phyloP scores from a whole-genome alignment of 2,797 vertebrate genomes.

The Dallia pectoralis region DNA sequence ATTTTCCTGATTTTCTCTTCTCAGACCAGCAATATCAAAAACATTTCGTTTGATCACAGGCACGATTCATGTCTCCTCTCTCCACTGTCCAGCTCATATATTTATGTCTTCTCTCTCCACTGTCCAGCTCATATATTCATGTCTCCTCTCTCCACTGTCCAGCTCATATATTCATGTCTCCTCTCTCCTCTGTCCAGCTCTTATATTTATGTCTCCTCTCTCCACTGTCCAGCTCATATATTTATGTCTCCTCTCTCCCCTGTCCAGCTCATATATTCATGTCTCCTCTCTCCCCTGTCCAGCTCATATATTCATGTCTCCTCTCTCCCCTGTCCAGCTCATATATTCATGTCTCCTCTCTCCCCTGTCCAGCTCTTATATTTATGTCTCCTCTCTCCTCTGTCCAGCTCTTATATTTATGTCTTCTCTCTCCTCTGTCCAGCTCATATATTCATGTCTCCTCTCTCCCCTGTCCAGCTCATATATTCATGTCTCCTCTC shows the following conservation, averaged over 20 bases:
- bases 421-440: too few species aligned
- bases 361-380: conserved; percentile 13
- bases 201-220: conserved; percentile 15
- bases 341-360: conserved; percentile 13
- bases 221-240: conserved; percentile 13
- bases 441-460: too few species aligned
- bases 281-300: too few species aligned
- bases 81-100: conserved; percentile 12
- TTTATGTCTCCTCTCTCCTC: neutral
- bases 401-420: neutral
- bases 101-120: too few species aligned
- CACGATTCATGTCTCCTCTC: conserved; percentile 9
- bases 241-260: neutral
- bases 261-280: neutral
- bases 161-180: neutral
- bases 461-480: neutral
- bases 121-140: conserved; percentile 3
- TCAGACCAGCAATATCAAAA: conserved; percentile 8
- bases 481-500: conserved; percentile 11
- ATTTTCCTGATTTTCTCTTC: conserved; percentile 3
- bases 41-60: conserved; percentile 29
- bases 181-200: neutral
- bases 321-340: neutral
- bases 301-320: too few species aligned
- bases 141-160: neutral